Base-by-base conservation (phyloP, 2,888 invertebrate genomes). In the Tromatobia lineatoria region DNA sequence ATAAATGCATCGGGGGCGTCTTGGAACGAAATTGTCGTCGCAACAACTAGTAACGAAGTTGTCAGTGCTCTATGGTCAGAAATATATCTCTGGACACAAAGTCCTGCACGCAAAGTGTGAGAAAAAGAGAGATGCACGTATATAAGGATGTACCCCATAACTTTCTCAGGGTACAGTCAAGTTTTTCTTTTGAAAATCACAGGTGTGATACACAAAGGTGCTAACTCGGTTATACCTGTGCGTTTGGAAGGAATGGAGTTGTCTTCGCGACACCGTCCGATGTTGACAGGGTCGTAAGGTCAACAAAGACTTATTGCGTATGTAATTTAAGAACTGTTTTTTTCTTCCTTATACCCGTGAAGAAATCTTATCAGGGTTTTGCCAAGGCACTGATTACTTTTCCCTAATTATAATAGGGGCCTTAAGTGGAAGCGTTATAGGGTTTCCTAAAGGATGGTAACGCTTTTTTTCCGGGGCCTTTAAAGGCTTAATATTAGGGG, bases 121-220 rank as follows among this genome's bases (percentile, higher is more conserved):
- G 64, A 75, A 59, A 71, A 66, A 76, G 52, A 42, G 52, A 64
- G 57, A 77, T 29, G 50, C 0, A 29, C 29, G 29, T 4, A n/a
- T 13, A n/a, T 20, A 54, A 47, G 20, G 64, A 29, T 20, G 34
- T 64, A 18, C 47, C 61, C 69, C 47, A n/a, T 77, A 42, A 54
- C 78, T 84, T 78, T 84, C 54, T 71, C 70, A 54, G 50, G 79
- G 70, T 67, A 18, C 38, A 8, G 52, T 61, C n/a, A 73, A 84
- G 74, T 84, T 78, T 81, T 81, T 20, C 84, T 70, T 69, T 81
- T 78, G 47, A 47, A 84, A 81, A 84, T 81, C 84, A 83, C 83
- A 83, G 84, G 84, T 84, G 84, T 52, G 64, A 38, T n/a, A 20
- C 70, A 78, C 78, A 75, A 78, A 70, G 20, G 34, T 38, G 18